A percentile compares a stretch with the other conserved stretches of the same genome.
Evolutionary conservation across 2,888 invertebrate species (phyloP).

Genomic region (Vesta saturnalis): DNA sequence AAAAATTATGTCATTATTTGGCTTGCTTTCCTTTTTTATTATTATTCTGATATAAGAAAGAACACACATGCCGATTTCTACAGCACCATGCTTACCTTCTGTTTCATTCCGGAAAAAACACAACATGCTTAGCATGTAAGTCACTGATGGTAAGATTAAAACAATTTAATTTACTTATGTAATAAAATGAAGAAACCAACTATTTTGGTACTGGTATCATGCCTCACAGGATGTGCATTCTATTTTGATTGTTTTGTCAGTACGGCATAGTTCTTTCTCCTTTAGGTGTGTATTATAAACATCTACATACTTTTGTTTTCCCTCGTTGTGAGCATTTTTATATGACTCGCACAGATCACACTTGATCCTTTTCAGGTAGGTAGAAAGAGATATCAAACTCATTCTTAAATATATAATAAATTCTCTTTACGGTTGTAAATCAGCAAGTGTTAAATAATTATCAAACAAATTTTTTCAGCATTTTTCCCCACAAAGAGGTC

Average conservation of each 20-base stretch:
- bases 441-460: conserved; percentile 7
- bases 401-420: conserved; percentile 38
- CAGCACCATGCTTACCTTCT: conserved; percentile 26
- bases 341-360: too few relatives aligned
- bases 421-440: conserved; percentile 1
- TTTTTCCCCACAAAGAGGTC: conserved; percentile 15
- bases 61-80: conserved; percentile 25
- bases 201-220: conserved; percentile 45
- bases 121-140: conserved; percentile 22
- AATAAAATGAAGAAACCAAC: conserved; percentile 44
- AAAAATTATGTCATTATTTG: conserved; percentile 14
- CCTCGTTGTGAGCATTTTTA: background rate
- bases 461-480: conserved; percentile 1
- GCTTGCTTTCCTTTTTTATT: background rate
- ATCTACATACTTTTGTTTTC: conserved; percentile 27
- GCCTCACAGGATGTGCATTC: conserved; percentile 40
- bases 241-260: conserved; percentile 34
- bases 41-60: conserved; percentile 12
- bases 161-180: conserved; percentile 42
- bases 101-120: too few relatives aligned
- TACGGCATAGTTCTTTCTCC: too few relatives aligned
- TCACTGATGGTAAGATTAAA: conserved; percentile 44
- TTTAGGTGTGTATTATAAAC: conserved; percentile 37
- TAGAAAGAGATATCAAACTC: conserved; percentile 41
- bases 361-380: too few relatives aligned